Percentiles rank a stretch among this genome's conserved stretches.
Evolutionary conservation across 2,888 invertebrate species (phyloP).

Genomic region (Mesorhabditis spiculigera): DNA sequence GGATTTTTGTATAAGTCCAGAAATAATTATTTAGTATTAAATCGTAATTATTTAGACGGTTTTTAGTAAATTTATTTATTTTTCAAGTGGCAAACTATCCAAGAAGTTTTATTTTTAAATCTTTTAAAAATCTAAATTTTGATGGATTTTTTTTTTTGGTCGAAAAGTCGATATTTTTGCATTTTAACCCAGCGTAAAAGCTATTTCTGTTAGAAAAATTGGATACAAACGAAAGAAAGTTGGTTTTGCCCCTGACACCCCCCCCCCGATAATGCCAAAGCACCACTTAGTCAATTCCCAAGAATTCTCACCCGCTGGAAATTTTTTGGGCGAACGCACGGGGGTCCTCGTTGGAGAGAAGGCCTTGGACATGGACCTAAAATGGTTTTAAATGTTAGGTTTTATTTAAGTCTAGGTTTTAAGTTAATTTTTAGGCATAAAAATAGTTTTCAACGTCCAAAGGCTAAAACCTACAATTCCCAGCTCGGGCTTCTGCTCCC

Average conservation of each 20-base stretch:
- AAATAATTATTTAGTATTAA: background rate
- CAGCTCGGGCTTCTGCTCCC: slow-evolving; percentile 42
- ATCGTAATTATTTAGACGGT: background rate
- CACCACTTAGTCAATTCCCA: too few relatives aligned
- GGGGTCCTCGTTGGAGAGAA: slow-evolving; percentile 32
- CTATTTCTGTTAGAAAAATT: too few relatives aligned
- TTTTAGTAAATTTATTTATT: background rate
- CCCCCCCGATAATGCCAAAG: too few relatives aligned
- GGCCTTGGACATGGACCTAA: slow-evolving; percentile 39
- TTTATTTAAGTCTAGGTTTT: background rate
- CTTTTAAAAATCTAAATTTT: too few relatives aligned
- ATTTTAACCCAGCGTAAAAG: too few relatives aligned
- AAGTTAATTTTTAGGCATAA: background rate
- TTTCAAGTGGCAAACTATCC: slow-evolving; percentile 24
- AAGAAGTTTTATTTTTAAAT: slow-evolving; percentile 9
- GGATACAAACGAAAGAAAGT: too few relatives aligned
- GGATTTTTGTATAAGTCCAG: background rate
- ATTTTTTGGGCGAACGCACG: slow-evolving; percentile 10
- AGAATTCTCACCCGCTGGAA: background rate
- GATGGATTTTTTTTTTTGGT: slow-evolving; percentile 22
- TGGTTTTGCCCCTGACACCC: too few relatives aligned
- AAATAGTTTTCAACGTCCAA: too few relatives aligned
- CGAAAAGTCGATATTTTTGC: slow-evolving; percentile 16
- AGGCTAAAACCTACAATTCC: slow-evolving; percentile 18
- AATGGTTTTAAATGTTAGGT: background rate